phyloP scores from a whole-genome alignment of 1,140 invertebrate genomes.

The Drosophila melanogaster region Release_6_plus_ISO1_MT NT_033777.3:30978001-30978500 shows the following conservation, averaged over 20 bases:
- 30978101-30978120: slow-evolving; percentile 79
- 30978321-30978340: slow-evolving; percentile 4
- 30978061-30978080: slow-evolving; percentile 44
- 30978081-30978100: slow-evolving; percentile 69
- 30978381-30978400: not conserved
- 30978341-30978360: not conserved
- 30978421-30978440: too few species aligned
- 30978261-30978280: slow-evolving; percentile 37
- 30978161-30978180: slow-evolving; percentile 36
- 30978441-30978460: too few species aligned
- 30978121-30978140: slow-evolving; percentile 76
- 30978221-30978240: not conserved
- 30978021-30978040: slow-evolving; percentile 16
- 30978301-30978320: slow-evolving; percentile 33
- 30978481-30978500: too few species aligned
- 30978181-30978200: slow-evolving; percentile 2
- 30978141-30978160: slow-evolving; percentile 69
- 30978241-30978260: slow-evolving; percentile 31
- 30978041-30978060: slow-evolving; percentile 13
- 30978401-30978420: not conserved
- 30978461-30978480: too few species aligned
- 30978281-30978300: slow-evolving; percentile 49
- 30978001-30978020: slow-evolving; percentile 40
- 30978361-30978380: not conserved
- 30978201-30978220: not conserved